Evolutionary conservation across 2,888 invertebrate species (phyloP).

Genomic region (Mythimna impura): DNA sequence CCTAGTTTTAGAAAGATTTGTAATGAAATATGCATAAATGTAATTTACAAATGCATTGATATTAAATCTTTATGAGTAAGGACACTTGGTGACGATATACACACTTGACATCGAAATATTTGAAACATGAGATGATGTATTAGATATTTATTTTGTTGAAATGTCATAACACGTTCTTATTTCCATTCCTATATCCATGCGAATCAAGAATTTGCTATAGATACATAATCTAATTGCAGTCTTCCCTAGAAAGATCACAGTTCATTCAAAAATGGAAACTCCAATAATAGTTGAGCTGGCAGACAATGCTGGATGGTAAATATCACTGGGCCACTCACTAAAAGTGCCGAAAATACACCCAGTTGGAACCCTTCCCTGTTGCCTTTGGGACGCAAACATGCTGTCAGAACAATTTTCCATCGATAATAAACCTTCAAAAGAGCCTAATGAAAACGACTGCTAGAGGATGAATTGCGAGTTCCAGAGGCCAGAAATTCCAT

Average conservation of each 20-base stretch:
- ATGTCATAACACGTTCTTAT: constrained; percentile 3
- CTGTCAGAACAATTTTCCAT: constrained; percentile 14
- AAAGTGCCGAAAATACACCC: constrained; percentile 74
- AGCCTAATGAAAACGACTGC: constrained; percentile 18
- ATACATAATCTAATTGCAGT: constrained; percentile 8
- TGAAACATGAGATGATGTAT: constrained; percentile 1
- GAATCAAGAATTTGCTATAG: neutral
- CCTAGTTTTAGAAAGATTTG: constrained; percentile 68
- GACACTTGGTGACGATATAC: constrained; percentile 8
- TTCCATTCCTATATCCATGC: neutral
- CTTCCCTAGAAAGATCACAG: constrained; percentile 75
- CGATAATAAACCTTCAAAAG: constrained; percentile 18
- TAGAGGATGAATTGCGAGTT: constrained; percentile 28
- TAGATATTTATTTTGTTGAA: neutral
- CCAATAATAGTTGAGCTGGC: constrained; percentile 83
- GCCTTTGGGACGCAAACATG: neutral
- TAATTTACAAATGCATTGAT: constrained; percentile 46
- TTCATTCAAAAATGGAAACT: constrained; percentile 80
- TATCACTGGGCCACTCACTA: constrained; percentile 84
- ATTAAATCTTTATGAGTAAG: constrained; percentile 15
- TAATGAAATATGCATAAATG: constrained; percentile 53
- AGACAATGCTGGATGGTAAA: constrained; percentile 80
- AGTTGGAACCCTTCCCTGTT: constrained; percentile 18
- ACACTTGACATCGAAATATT: constrained; percentile 23
- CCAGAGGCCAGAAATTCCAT: constrained; percentile 24